Evolutionary conservation across 2,113 vertebrate genomes (phyloP), one percentile per base, ranked within the genome.

Genomic region (Oncorhynchus masou): DNA sequence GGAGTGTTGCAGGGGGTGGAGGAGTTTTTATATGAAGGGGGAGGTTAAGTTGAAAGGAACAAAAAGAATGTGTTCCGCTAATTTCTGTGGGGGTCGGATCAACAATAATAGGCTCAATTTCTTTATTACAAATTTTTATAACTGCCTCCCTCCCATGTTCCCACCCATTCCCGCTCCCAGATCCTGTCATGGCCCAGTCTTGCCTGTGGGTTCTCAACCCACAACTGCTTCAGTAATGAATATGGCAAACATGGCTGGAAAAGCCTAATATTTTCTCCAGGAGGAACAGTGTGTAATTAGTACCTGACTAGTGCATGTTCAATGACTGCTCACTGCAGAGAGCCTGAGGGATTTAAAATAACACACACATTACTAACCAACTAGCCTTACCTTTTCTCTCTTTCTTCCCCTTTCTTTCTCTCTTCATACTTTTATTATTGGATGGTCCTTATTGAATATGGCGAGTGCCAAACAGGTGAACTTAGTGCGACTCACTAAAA

Each of bases 41-140:
- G 94, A 95, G 92, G 93, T 93, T 90, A 92, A 96, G 95, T 96
- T 96, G 95, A 95, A 90, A 88, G 88, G 88, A 92, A 95, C 93
- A 94, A 95, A 94, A 93, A 94, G 93, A 95, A 93, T 91, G 92
- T 94, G 92, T 93, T 94, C 94, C 89, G 93, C 94, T 95, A 95
- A 95, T 96, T 95, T 96, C 92, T 94, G 88, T 89, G 87, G 90
- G 91, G 91, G 91, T 88, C 94, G 90, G 90, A 94, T 96, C 91
- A 94, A 94, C 94, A 95, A 93, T 96, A 95, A 95, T 94, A 95
- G 94, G 93, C 91, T 96, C 93, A 88, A 88, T 96, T 95, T 96
- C 91, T 91, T 92, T 91, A 86, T 90, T 92, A 91, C 91, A 94
- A 90, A 86, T 93, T 88, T 92, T 92, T 91, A 86, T 92, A 94